These are phyloP conservation scores for Lemur catta DNA, from an alignment of 2,797 vertebrate genomes.

Conservation along the genomic window DNA sequence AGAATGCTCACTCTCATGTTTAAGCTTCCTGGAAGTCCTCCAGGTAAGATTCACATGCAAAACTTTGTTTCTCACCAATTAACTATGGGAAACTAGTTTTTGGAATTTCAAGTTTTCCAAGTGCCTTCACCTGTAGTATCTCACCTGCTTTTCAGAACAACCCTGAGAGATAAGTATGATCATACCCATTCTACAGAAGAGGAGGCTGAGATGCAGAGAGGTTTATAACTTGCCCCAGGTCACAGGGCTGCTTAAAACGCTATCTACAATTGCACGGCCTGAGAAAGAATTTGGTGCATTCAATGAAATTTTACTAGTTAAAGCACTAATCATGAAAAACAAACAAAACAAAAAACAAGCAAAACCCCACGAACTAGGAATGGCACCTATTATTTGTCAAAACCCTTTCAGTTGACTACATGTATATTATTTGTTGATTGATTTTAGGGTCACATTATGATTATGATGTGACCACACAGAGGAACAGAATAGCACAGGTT, in stretches of 20 bases:
- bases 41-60: neutral
- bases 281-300: neutral
- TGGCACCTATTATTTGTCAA: neutral
- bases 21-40: neutral
- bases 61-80: neutral
- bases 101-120: neutral
- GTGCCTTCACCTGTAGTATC: neutral
- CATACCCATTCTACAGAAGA: neutral
- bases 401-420: neutral
- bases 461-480: neutral
- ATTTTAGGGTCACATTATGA: neutral
- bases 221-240: neutral
- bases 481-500: neutral
- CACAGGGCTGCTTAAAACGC: neutral
- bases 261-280: neutral
- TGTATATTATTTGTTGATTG: neutral
- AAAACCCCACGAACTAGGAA: neutral
- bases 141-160: neutral
- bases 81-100: neutral
- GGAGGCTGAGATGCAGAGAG: neutral
- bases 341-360: neutral
- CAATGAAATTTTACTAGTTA: neutral
- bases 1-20: neutral
- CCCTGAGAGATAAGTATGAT: neutral
- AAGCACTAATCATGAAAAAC: neutral